Conservation (phyloP, 2,113 vertebrate species). For the Oreocharis arfaki region DNA sequence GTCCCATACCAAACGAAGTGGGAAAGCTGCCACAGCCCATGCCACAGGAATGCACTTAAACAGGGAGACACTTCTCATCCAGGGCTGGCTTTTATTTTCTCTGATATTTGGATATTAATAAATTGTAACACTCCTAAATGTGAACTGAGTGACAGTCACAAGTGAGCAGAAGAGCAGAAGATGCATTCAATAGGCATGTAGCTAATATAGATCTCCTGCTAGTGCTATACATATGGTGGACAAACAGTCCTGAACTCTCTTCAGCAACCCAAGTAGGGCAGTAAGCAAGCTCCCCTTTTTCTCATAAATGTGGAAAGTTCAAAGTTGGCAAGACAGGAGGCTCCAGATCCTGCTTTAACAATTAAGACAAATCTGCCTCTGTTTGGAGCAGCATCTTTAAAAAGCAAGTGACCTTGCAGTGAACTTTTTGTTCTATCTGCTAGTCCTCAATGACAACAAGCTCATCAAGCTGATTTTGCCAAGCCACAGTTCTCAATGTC, state of each 20-base stretch:
- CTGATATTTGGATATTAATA: background rate
- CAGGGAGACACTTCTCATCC: background rate
- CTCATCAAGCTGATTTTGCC: background rate
- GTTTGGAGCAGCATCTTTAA: constrained; percentile 4
- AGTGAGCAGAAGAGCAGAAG: background rate
- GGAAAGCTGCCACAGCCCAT: background rate
- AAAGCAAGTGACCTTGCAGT: background rate
- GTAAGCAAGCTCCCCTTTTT: background rate
- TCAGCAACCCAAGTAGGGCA: background rate
- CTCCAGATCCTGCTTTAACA: constrained; percentile 4
- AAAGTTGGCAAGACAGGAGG: background rate
- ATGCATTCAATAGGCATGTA: background rate
- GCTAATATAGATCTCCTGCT: background rate
- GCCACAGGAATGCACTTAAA: background rate
- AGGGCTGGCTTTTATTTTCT: background rate
- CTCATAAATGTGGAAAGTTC: background rate
- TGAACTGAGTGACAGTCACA: background rate
- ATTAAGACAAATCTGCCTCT: background rate
- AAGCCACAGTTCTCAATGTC: background rate
- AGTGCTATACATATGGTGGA: rapidly evolving
- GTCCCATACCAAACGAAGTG: background rate
- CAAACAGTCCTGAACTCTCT: background rate
- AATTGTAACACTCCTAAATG: background rate
- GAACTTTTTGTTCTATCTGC: background rate
- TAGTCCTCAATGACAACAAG: background rate